These are phyloP conservation scores for Lagria hirta DNA, from an alignment of 2,888 invertebrate genomes.

Conservation along the genomic window DNA sequence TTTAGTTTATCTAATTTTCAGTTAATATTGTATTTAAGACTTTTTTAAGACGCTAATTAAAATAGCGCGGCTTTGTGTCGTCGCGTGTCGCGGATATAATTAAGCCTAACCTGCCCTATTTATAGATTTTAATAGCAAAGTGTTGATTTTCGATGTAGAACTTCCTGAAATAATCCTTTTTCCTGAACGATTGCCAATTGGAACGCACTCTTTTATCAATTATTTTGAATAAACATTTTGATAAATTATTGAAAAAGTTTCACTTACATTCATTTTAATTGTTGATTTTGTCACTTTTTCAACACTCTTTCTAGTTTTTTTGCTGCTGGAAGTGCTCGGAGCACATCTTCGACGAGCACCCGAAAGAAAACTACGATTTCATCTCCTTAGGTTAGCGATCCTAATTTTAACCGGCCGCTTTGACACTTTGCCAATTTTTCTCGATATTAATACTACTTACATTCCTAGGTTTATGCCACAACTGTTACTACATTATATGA, in stretches of 20 bases:
- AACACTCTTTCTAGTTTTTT: conserved; percentile 3
- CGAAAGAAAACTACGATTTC: conserved; percentile 35
- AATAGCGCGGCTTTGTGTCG: conserved; percentile 10
- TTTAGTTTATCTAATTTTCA: neutral
- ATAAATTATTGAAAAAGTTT: conserved; percentile 1
- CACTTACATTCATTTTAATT: conserved; percentile 15
- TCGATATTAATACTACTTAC: conserved; percentile 37
- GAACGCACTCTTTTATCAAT: neutral
- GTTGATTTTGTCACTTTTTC: conserved; percentile 3
- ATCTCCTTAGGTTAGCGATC: conserved; percentile 38
- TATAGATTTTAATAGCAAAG: conserved; percentile 19
- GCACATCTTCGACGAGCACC: conserved; percentile 41
- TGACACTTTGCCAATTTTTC: conserved; percentile 47
- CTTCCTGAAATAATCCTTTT: conserved; percentile 17
- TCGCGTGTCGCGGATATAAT: conserved; percentile 11
- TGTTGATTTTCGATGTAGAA: conserved; percentile 10
- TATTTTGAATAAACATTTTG: neutral
- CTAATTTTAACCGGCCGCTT: conserved; percentile 47
- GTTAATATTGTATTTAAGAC: neutral
- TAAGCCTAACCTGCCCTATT: conserved; percentile 16
- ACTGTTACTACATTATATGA: conserved; percentile 16
- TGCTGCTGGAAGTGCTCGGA: conserved; percentile 19
- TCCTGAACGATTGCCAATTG: conserved; percentile 11
- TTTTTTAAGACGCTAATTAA: neutral
- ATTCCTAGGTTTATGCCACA: conserved; percentile 21